These are phyloP conservation scores for Protodeltote pygarga DNA, from an alignment of 2,888 invertebrate genomes.

Conservation along the genomic window DNA sequence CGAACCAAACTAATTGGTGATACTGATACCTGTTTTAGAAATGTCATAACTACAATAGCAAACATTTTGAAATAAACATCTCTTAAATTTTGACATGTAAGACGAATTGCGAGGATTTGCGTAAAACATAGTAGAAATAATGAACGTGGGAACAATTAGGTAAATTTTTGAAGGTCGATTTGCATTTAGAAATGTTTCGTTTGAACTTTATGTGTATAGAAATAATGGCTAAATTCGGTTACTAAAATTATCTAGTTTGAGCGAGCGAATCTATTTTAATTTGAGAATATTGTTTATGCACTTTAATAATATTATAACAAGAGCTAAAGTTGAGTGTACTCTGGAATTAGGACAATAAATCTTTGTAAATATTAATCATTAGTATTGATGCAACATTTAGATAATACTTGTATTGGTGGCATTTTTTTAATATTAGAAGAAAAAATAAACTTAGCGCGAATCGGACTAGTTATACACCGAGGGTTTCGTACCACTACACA, in stretches of 20 bases:
- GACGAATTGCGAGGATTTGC: conserved; percentile 15
- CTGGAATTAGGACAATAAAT: no score
- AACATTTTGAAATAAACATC: conserved; percentile 1
- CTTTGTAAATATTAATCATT: not conserved
- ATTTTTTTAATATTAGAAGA: no score
- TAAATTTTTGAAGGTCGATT: conserved; percentile 7
- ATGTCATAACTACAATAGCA: not conserved
- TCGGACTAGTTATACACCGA: no score
- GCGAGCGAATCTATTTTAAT: conserved; percentile 4
- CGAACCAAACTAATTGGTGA: no score
- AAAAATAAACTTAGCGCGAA: no score
- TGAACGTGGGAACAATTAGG: conserved; percentile 13
- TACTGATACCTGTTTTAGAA: no score
- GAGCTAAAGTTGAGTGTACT: not conserved
- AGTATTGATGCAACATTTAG: not conserved
- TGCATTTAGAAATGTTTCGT: not conserved
- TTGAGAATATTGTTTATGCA: not conserved
- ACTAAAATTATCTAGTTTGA: no score
- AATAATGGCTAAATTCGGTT: no score
- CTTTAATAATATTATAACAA: not conserved
- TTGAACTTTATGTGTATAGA: not conserved
- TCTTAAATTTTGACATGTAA: not conserved
- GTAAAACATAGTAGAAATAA: conserved; percentile 12
- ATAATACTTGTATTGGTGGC: no score
- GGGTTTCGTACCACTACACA: no score